These are phyloP conservation scores for Lamellibrachia columna DNA, from an alignment of 2,888 invertebrate species.

Conservation along the genomic window DNA sequence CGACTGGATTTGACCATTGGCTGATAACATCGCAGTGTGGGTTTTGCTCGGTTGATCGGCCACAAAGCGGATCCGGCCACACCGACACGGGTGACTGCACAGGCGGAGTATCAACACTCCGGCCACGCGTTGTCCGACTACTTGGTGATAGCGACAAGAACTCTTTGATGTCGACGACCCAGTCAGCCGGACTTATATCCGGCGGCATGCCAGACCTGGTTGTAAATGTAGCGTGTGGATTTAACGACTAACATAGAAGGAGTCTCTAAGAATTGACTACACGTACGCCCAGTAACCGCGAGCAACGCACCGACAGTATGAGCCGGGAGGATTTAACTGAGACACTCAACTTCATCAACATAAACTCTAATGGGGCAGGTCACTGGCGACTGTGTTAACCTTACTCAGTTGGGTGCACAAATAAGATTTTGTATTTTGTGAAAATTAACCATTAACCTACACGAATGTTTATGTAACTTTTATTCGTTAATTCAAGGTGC, in stretches of 20 bases:
- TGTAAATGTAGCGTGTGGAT: not conserved
- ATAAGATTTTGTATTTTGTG: not conserved
- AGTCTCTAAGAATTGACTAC: not conserved
- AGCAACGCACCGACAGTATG: not conserved
- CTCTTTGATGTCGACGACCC: not conserved
- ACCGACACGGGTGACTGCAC: constrained; percentile 10
- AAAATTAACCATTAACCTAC: not conserved
- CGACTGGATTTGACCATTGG: not conserved
- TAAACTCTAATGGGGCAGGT: not conserved
- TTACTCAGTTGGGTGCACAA: not conserved
- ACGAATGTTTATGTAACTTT: not conserved
- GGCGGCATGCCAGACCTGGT: not conserved
- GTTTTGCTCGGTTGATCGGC: not conserved
- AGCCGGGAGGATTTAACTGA: not conserved
- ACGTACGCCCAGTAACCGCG: not conserved
- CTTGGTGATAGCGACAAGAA: not conserved
- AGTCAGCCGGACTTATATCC: not conserved
- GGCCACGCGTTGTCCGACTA: not conserved
- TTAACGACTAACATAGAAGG: not conserved
- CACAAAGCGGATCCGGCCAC: not conserved
- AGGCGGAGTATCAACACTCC: not conserved
- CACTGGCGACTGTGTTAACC: not conserved
- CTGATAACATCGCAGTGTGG: not conserved
- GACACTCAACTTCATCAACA: not conserved
- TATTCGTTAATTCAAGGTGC: not conserved